Evolutionary conservation across 2,797 vertebrate genomes (phyloP).

Genomic region (Benthosema pterotum): DNA sequence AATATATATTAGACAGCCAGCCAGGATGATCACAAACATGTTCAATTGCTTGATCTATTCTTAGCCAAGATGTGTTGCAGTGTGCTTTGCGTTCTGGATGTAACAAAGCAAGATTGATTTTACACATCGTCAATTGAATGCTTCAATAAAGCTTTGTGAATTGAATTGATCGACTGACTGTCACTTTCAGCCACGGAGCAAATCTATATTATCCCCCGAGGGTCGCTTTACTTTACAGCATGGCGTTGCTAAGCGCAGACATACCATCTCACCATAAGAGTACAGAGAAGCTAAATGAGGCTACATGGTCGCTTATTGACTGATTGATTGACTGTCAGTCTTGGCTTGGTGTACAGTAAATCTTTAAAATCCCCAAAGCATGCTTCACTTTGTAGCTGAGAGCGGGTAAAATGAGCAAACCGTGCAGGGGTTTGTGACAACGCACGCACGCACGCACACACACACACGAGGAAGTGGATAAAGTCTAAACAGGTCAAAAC

Average conservation of each 20-base stretch:
- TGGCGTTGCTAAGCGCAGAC: not conserved
- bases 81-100: not conserved
- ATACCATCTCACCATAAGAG: not conserved
- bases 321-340: conserved; percentile 49
- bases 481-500: no score
- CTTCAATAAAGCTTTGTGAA: no score
- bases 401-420: conserved; percentile 38
- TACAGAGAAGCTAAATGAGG: conserved; percentile 38
- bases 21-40: not conserved
- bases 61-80: not conserved
- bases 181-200: conserved; percentile 18
- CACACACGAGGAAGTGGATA: no score
- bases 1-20: conserved; percentile 21
- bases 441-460: no score
- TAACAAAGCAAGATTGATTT: not conserved
- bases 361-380: conserved; percentile 50
- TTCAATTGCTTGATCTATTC: conserved; percentile 8
- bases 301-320: conserved; percentile 45
- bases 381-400: conserved; percentile 17
- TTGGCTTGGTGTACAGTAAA: conserved; percentile 29
- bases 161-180: conserved; percentile 2
- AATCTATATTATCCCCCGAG: not conserved
- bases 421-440: no score
- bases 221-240: not conserved
- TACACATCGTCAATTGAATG: not conserved